These are phyloP conservation scores for Lochmaea capreae DNA, from an alignment of 2,888 invertebrate species.

Conservation along the genomic window DNA sequence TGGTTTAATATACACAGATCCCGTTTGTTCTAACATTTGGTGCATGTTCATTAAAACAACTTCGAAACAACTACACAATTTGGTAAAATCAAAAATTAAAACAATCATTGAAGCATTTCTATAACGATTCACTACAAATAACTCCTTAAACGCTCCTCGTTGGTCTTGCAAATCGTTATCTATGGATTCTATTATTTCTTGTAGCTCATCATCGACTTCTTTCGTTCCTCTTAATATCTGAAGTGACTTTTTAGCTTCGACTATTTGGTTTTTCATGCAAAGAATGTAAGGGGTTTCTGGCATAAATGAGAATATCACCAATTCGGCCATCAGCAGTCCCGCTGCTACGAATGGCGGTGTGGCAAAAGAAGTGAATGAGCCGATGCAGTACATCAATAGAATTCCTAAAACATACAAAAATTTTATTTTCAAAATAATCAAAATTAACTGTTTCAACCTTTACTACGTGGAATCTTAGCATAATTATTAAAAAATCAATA, in stretches of 20 bases:
- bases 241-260: constrained; percentile 54
- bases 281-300: constrained; percentile 29
- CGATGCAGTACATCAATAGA: constrained; percentile 57
- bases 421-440: neutral
- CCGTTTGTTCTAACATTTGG: constrained; percentile 55
- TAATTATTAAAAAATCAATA: no score
- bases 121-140: constrained; percentile 57
- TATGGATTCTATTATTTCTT: constrained; percentile 56
- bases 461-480: no score
- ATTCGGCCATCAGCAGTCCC: constrained; percentile 55
- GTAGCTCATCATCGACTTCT: constrained; percentile 57
- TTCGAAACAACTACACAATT: constrained; percentile 60
- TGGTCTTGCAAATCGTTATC: constrained; percentile 55
- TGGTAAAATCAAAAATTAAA: constrained; percentile 57
- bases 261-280: constrained; percentile 35
- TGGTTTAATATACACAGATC: constrained; percentile 52
- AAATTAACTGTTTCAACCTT: no score
- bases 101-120: constrained; percentile 59
- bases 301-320: constrained; percentile 48
- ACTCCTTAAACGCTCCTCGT: constrained; percentile 55
- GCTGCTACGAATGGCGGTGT: constrained; percentile 52
- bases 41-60: constrained; percentile 62
- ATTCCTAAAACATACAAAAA: constrained; percentile 11
- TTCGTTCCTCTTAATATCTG: constrained; percentile 49
- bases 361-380: constrained; percentile 53